Conservation (phyloP, 2,797 vertebrate species). For the Trichosurus vulpecula region DNA sequence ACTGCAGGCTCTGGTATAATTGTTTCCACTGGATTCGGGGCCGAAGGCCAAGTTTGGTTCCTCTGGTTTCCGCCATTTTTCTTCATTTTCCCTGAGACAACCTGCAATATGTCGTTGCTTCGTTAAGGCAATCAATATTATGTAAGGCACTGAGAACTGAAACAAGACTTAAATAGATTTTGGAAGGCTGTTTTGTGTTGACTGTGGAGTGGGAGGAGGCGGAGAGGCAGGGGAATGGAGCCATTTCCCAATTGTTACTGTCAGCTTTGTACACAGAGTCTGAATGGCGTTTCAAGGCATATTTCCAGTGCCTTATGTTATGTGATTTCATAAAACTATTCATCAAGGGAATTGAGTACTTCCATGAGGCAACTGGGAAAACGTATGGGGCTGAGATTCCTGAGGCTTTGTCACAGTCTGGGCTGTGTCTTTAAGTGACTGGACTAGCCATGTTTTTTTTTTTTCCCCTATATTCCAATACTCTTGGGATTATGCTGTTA, state of each 20-base stretch:
- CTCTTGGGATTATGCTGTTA: neutral
- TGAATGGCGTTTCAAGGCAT: neutral
- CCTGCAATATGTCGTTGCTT: neutral
- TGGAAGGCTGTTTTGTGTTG: neutral
- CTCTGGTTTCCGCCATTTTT: neutral
- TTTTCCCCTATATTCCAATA: neutral
- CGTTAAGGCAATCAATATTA: neutral
- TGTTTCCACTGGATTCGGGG: neutral
- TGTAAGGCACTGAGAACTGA: neutral
- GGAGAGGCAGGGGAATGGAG: neutral
- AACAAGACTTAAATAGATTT: neutral
- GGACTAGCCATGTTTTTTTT: neutral
- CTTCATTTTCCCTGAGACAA: slow-evolving; percentile 17
- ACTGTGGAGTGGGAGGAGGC: rapidly evolving
- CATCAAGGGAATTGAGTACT: neutral
- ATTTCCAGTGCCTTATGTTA: neutral
- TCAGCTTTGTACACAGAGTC: neutral
- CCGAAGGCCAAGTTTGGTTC: neutral
- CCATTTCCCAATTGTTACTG: neutral
- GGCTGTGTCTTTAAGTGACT: neutral
- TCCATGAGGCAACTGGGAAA: neutral
- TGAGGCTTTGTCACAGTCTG: rapidly evolving
- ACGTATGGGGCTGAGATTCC: rapidly evolving
- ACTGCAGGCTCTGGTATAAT: neutral
- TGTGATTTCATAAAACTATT: neutral